These are phyloP conservation scores for Stenchaetothrips biformis DNA, from an alignment of 2,888 invertebrate genomes.

Conservation along the genomic window DNA sequence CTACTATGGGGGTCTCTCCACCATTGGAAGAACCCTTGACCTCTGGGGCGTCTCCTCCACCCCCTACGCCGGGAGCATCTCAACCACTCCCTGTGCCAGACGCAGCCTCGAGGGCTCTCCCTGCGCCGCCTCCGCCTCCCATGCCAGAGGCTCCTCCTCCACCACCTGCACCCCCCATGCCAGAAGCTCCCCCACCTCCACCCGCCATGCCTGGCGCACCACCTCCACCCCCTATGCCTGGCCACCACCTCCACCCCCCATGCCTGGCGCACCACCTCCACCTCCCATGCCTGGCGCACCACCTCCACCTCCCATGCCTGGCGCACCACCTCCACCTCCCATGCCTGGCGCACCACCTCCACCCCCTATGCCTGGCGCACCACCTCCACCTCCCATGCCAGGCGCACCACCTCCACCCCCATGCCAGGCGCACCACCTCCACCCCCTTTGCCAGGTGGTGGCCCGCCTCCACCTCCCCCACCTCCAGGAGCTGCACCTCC, in stretches of 20 bases:
- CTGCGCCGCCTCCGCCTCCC: slow-evolving; percentile 39
- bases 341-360: slow-evolving; percentile 45
- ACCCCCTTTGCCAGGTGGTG: slow-evolving; percentile 34
- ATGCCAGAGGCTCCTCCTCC: slow-evolving; percentile 35
- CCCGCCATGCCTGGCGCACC: slow-evolving; percentile 45
- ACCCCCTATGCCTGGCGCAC: slow-evolving; percentile 45
- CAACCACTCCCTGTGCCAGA: slow-evolving; percentile 31
- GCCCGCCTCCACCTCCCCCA: slow-evolving; percentile 45
- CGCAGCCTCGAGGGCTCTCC: slow-evolving; percentile 23
- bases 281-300: slow-evolving; percentile 44
- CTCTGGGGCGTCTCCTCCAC: slow-evolving; percentile 33
- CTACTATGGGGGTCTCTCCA: slow-evolving; percentile 6
- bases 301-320: slow-evolving; percentile 45
- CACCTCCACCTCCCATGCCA: slow-evolving; percentile 47
- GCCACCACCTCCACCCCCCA: slow-evolving; percentile 45
- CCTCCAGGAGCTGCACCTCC: slow-evolving; percentile 38
- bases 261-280: slow-evolving; percentile 41
- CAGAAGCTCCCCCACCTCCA: slow-evolving; percentile 39
- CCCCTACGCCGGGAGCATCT: slow-evolving; percentile 32
- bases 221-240: slow-evolving; percentile 45
- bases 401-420: slow-evolving; percentile 45
- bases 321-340: slow-evolving; percentile 48
- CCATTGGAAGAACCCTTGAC: background rate
- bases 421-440: slow-evolving; percentile 37
- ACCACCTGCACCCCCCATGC: slow-evolving; percentile 34